Conservation (phyloP, 2,888 invertebrate species). For the Druceiella hillmani region DNA sequence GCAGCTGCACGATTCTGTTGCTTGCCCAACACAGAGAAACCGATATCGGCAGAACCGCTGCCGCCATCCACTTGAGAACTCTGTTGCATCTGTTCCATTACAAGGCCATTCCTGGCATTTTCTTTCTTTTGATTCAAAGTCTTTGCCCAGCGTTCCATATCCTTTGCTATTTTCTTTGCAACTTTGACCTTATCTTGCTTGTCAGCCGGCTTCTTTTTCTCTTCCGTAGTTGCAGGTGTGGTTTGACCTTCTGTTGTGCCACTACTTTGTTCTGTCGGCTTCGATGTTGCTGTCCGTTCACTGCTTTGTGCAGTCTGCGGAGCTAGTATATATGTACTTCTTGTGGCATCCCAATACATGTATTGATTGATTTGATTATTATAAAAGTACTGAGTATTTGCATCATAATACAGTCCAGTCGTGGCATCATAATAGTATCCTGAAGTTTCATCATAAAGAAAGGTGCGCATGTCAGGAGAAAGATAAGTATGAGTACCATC, state of each 20-base stretch:
- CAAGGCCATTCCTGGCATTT: constrained; percentile 42
- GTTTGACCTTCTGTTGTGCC: constrained; percentile 29
- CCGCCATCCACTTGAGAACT: constrained; percentile 35
- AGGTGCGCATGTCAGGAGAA: constrained; percentile 84
- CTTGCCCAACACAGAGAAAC: constrained; percentile 87
- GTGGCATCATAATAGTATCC: constrained; percentile 94
- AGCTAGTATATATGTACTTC: constrained; percentile 57
- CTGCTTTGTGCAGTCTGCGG: constrained; percentile 37
- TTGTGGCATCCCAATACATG: constrained; percentile 88
- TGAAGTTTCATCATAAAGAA: constrained; percentile 90
- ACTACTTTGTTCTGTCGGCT: constrained; percentile 33
- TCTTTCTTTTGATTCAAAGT: constrained; percentile 95
- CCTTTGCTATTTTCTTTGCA: constrained; percentile 95
- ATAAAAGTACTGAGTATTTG: constrained; percentile 93
- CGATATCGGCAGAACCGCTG: constrained; percentile 84
- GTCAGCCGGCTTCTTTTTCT: constrained; percentile 65
- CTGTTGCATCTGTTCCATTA: constrained; percentile 44
- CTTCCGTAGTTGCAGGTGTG: constrained; percentile 36
- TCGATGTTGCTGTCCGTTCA: constrained; percentile 34
- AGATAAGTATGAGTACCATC: constrained; percentile 63
- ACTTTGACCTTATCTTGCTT: constrained; percentile 94
- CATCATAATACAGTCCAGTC: constrained; percentile 95
- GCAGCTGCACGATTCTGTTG: constrained; percentile 44
- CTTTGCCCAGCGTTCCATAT: constrained; percentile 86
- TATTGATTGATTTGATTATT: constrained; percentile 88